Evolutionary conservation across 2,888 invertebrate species (phyloP), one percentile per base, ranked within the genome.

Genomic region (Oxystoma pomonae): DNA sequence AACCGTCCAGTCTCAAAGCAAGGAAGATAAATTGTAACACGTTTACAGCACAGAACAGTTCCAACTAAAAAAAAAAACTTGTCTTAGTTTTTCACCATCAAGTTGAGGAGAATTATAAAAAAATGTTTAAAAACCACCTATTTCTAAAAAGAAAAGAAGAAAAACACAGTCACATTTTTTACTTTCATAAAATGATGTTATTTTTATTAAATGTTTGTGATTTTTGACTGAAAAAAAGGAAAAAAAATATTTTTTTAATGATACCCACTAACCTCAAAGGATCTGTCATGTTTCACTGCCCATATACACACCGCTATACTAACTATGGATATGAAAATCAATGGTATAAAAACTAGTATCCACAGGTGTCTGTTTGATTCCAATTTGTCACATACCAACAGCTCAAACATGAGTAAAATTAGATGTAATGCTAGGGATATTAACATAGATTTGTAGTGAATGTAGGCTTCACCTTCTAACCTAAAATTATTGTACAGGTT

Each of bases 401-500:
- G 82, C 81, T 98, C 98, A 82, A 99, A 99, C 92, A 97, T 95
- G 20, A 98, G 83, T 68, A 99, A 83, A 71, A 98, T 92, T 66
- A 98, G 83, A 79, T 99, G 98, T 75, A 98, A 86, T 56, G 96
- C 94, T 71, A 97, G 85, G 67, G 95, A 96, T 77, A 98, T 95
- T 65, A 98, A 84, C 98, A 99, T 98, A 16, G 97, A 96, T 81
- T 97, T 97, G 81, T 96, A 99, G 80, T 99, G 98, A 51, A 96
- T 91, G 79, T 97, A 96, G 3, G 96, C 94, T 82, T 96, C 95
- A 70, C 94, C 94, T 83, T 98, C 98, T 72, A 95, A 83, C 78
- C 98, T 94, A 81, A 58, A 84, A 67, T 55, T 5, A n/a, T n/a
- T n/a, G n/a, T n/a, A n/a, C n/a, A n/a, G n/a, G n/a, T n/a, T n/a